phyloP scores from a whole-genome alignment of 2,888 invertebrate genomes.

The Limnephilus marmoratus region DNA sequence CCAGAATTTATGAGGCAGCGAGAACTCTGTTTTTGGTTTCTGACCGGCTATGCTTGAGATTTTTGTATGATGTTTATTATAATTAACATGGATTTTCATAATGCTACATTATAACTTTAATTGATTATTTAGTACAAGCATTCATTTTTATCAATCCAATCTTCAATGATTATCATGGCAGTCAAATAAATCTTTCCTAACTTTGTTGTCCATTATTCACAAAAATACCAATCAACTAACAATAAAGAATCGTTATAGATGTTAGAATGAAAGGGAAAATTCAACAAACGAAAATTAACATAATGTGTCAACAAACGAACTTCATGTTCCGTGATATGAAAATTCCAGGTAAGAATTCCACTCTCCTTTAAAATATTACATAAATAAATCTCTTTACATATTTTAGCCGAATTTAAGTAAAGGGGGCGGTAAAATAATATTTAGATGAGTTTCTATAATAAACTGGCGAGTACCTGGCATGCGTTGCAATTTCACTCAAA shows the following conservation, averaged over 20 bases:
- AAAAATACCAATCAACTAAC: background rate
- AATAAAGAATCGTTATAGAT: background rate
- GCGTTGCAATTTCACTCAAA: too few species aligned
- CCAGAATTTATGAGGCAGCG: too few species aligned
- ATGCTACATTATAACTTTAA: too few species aligned
- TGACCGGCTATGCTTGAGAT: background rate
- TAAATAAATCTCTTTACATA: background rate
- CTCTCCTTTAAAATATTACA: background rate
- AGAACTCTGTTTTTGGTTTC: background rate
- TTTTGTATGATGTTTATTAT: background rate
- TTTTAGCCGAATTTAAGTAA: background rate
- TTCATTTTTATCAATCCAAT: too few species aligned
- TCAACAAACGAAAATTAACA: background rate
- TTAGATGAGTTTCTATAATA: too few species aligned
- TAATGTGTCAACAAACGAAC: background rate
- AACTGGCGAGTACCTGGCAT: too few species aligned
- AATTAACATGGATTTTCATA: background rate
- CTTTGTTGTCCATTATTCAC: background rate
- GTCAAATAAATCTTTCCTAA: background rate
- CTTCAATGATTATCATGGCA: background rate
- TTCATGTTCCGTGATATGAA: background rate
- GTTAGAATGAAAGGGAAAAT: background rate
- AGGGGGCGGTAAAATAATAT: too few species aligned
- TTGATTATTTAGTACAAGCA: too few species aligned
- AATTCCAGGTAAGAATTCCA: background rate